Evolutionary conservation across 2,797 vertebrate genomes (phyloP), one percentile per base, ranked within the genome.

Genomic region (Ctenopoma kingsleyae): DNA sequence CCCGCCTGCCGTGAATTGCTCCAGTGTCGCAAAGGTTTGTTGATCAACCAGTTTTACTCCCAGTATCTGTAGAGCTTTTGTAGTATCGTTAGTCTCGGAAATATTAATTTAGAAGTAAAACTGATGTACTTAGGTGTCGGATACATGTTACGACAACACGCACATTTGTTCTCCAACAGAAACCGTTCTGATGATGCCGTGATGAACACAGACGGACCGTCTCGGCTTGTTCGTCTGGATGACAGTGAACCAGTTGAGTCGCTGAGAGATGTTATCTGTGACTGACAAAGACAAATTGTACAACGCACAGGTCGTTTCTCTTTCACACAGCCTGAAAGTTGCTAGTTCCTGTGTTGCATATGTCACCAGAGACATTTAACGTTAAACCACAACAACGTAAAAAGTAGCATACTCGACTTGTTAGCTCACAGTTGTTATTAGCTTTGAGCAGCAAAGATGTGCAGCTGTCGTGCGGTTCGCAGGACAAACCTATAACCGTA

Each of bases 21-120:
- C 38, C 32, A 51, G 63, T 91, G 92, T 91, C 91, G 91, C 56
- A 52, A 88, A 75, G 35, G 57, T 86, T 79, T 89, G 83, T 88
- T 84, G 78, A 67, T 76, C 43, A 3, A 44, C 17, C 25, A 40
- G 32, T 20, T 9, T 9, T 32, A 11, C 1, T n/a, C 17, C 20
- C 8, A 41, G 20, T 50, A 2, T 43, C 47, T n/a, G 40, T 19
- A 0, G 53, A 65, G 43, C 25, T 41, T 47, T 48, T 46, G n/a
- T 23, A 6, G 30, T 11, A 0, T 46, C 15, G 9, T 10, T 22
- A 12, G 5, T 25, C 8, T 3, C 1, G 6, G 1, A 41, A 22
- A 19, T 2, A 11, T 22, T 15, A 9, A 23, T 27, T 0, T 9
- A 13, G 17, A 23, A 10, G 6, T n/a, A 32, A 2, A 22, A 3